Percentiles rank a stretch among this genome's conserved stretches.
Conservation (phyloP, 2,113 vertebrate genomes). For the Etheostoma cragini region DNA sequence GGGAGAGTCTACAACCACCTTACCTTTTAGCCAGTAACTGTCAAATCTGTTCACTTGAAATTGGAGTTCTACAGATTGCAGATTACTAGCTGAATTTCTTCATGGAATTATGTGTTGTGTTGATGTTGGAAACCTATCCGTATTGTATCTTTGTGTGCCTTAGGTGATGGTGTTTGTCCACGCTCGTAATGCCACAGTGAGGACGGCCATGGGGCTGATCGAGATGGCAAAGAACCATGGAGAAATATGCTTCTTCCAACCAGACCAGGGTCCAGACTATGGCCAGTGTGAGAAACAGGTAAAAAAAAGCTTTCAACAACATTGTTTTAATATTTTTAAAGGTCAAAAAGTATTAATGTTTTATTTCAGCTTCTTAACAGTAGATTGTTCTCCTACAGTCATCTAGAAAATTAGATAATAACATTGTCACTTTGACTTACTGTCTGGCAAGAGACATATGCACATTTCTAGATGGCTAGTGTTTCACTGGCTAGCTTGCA, state of each 20-base stretch:
- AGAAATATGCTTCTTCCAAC: constrained; percentile 89
- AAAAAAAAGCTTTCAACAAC: not conserved
- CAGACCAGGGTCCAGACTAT: constrained; percentile 91
- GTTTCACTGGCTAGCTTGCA: not conserved
- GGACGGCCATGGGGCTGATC: constrained; percentile 93
- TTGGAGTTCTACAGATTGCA: not conserved
- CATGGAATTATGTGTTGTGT: not conserved
- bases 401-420: too few species aligned
- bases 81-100: too few species aligned
- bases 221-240: constrained; percentile 96
- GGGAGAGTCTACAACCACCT: not conserved
- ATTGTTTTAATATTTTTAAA: not conserved
- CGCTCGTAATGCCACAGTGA: constrained; percentile 95
- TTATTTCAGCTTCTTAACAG: too few species aligned
- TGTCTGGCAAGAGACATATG: not conserved
- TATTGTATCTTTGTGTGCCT: constrained; percentile 1
- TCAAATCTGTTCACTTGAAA: not conserved
- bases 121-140: not conserved
- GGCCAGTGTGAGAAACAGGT: constrained; percentile 97
- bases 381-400: too few species aligned
- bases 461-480: not conserved
- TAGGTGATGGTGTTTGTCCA: constrained; percentile 99
- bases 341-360: not conserved
- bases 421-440: too few species aligned
- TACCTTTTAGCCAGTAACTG: not conserved